Evolutionary conservation across 2,888 invertebrate genomes (phyloP).

Genomic region (Scaptomyza caliginosa): DNA sequence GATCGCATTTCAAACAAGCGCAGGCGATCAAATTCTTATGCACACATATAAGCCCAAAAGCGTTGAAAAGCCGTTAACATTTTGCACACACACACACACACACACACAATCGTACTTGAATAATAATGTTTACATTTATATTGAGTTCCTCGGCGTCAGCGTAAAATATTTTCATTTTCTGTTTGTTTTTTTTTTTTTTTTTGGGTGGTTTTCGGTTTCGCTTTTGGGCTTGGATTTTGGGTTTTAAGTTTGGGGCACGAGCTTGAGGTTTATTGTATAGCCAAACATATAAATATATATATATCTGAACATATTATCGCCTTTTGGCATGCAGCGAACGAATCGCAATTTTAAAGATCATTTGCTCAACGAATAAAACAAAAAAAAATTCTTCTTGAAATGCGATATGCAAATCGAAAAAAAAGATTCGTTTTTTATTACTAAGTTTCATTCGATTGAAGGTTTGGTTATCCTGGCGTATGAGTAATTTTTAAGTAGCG

Average conservation of each 20-base stretch:
- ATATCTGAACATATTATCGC: neutral
- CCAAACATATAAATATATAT: too few relatives aligned
- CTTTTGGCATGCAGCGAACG: neutral
- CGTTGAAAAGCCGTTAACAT: constrained; percentile 55
- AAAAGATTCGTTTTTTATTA: too few relatives aligned
- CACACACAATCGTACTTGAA: neutral
- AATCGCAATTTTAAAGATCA: too few relatives aligned
- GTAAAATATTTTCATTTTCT: constrained; percentile 23
- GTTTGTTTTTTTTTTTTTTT: neutral
- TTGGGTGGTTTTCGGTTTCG: neutral
- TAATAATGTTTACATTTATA: constrained; percentile 42
- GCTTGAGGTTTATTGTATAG: neutral
- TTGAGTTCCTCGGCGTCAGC: constrained; percentile 49
- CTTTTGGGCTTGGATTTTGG: constrained; percentile 3
- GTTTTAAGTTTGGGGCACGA: neutral
- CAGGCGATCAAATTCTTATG: constrained; percentile 47
- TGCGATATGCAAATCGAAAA: too few relatives aligned
- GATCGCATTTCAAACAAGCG: constrained; percentile 60
- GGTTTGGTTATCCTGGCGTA: too few relatives aligned
- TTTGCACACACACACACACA: constrained; percentile 30
- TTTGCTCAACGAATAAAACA: too few relatives aligned
- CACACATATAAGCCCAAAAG: constrained; percentile 30
- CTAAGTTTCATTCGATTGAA: too few relatives aligned
- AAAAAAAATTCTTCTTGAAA: too few relatives aligned
- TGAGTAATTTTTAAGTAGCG: too few relatives aligned